Conservation (phyloP, 2,113 vertebrate genomes). For the Gambusia holbrooki region DNA sequence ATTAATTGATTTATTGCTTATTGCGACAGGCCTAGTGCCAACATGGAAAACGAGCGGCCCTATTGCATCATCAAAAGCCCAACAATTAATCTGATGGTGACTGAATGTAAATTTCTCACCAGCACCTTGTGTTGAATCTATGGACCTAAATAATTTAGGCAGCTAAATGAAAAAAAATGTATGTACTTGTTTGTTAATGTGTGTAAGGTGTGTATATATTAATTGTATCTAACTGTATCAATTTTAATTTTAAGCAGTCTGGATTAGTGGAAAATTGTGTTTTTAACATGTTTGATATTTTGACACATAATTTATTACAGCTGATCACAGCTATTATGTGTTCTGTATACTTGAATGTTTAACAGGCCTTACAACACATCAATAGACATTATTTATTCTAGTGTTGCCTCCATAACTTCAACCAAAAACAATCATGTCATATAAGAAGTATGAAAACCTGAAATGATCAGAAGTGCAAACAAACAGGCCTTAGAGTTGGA, state of each 20-base stretch:
- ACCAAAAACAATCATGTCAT: constrained; percentile 67
- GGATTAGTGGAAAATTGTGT: constrained; percentile 1
- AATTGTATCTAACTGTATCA: constrained; percentile 16
- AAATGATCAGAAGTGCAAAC: constrained; percentile 9
- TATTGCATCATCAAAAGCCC: not conserved
- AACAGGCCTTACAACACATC: constrained; percentile 52
- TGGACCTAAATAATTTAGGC: constrained; percentile 37
- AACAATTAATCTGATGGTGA: not conserved
- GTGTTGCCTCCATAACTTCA: constrained; percentile 48
- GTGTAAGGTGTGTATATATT: constrained; percentile 23
- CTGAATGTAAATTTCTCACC: not conserved
- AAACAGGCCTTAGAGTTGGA: constrained; percentile 21
- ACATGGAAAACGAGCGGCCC: not conserved
- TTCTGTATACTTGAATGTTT: constrained; percentile 54
- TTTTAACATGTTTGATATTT: constrained; percentile 26
- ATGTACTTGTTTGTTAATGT: constrained; percentile 36
- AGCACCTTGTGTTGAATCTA: constrained; percentile 8
- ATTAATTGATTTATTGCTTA: no score
- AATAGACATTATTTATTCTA: constrained; percentile 34
- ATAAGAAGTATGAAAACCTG: constrained; percentile 10
- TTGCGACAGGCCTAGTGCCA: not conserved
- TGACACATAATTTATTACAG: constrained; percentile 8
- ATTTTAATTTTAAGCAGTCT: not conserved
- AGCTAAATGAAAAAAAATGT: constrained; percentile 46
- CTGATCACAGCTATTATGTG: constrained; percentile 27